Evolutionary conservation across 1,140 invertebrate species (phyloP), one percentile per base, ranked within the genome.

Genomic region (Aphelenchoides fujianensis): DNA sequence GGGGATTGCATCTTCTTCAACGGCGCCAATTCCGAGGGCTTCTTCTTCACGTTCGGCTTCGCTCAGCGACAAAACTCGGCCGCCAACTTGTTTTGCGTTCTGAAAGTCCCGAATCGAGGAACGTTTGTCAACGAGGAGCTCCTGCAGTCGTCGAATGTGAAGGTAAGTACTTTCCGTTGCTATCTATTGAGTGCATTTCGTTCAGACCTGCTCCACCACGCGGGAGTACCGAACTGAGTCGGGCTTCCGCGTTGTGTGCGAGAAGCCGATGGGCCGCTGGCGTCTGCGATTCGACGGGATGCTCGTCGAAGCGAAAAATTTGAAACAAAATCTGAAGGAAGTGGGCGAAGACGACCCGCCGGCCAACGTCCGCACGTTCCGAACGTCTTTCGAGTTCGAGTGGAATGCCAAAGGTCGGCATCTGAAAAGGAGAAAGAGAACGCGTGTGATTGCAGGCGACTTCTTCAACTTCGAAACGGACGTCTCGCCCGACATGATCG

Each of bases 1-100:
- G 63, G 75, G 52, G 69, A 82, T 73, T 66, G 73, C 68, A 73
- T 80, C 3, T 80, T 76, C 68, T 80, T 81, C 69, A 75, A 80
- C 55, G 79, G 66, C 19, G 74, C 79, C 0, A 81, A 81, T 57
- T 52, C 36, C 0, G 70, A 82, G 23, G 79, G 79, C 30, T 77
- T 68, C 63, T 80, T 74, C 36, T 75, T 79, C 27, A 73, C 78
- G n/a, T 67, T 79, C n/a, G 79, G 79, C 36, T 78, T 77, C 3
- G 79, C 79, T 16, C 79, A 80, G 30, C 75, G 79, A 30, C 68
- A 69, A 12, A 69, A 81, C 32, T 31, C 74, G 36, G 70, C 79
- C 37, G 78, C 75, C 32, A 80, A 80, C 62, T 30, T 82, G 1
- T 80, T 80, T 70, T 79, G 79, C 55, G 73, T 81, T 54, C 30